Evolutionary conservation across 2,888 invertebrate genomes (phyloP), one percentile per base, ranked within the genome.

Genomic region (Thumatha senex): DNA sequence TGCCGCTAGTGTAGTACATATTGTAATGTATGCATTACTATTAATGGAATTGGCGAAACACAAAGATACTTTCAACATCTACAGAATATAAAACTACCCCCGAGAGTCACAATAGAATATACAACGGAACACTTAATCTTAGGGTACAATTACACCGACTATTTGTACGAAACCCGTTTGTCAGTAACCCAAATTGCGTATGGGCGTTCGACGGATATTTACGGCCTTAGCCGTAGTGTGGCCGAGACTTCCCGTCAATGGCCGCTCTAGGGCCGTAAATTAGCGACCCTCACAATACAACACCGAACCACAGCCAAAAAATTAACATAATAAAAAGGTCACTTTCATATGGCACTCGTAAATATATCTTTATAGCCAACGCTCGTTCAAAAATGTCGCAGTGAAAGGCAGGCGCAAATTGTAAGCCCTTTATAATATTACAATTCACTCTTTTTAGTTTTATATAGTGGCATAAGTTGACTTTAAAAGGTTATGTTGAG

Each of bases 271-370:
- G 46, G 51, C 54, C 83, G 79, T 87, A 87, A 86, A 87, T 88
- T 83, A 84, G 77, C 74, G 64, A 71, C 72, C 71, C 63, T 66
- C 69, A 78, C 77, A 76, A 78, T 76, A 69, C 71, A 65, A 67
- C 43, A 38, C 66, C 24, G 43, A 48, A 63, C 72, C 67, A 61
- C 69, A 70, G 70, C 78, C 81, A 68, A 79, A 70, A 77, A 82
- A 88, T 89, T 89, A 86, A 84, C 89, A 88, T 89, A 86, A 89
- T 86, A 89, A 89, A 87, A 86, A 86, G 82, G 82, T 82, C 75
- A 72, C 86, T 82, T 85, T 86, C 86, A 84, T 83, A 84, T 75
- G 73, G 61, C 64, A 79, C 66, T 78, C 84, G 81, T 88, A 87
- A 89, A 89, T 89, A 88, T 82, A 81, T 78, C 86, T 89, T 89